Base-by-base conservation (phyloP, 2,113 vertebrate genomes). In the Poeciliopsis occidentalis region DNA sequence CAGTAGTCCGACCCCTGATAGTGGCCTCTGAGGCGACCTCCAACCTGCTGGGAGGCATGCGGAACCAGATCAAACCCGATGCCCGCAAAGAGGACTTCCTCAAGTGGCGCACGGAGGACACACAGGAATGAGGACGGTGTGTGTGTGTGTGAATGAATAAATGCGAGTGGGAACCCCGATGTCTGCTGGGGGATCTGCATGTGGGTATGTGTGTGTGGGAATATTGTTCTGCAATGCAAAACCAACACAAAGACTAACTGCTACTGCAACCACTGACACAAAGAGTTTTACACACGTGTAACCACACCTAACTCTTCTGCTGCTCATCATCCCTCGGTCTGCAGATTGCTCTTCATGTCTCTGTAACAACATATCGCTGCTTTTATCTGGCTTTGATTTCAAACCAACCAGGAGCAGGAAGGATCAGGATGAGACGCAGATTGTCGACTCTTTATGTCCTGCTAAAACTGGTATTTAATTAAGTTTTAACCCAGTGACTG, bases 1-100 rank as follows among this genome's bases (percentile, higher is more conserved):
- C 97, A 0, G 96, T 97, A 67, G 96, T 98, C 74, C 95, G 95
- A 87, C 97, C 97, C 0, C 92, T 97, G 65, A 97, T 98, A 19
- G 95, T 97, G 70, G 97, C 96, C 61, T 96, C 96, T 0, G 96
- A 97, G 84, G 97, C 97, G 73, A 97, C 97, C 0, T 97, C 97
- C 81, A 97, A 94, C 85, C 93, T 98, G 31, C 95, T 98, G 0
- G 97, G 97, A 2, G 96, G 97, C 30, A 98, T 97, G 96, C 88
- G 95, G 41, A 96, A 94, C 85, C 95, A 95, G 89, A 93, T 95
- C 76, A 88, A 91, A 85, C 94, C 94, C 0, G 95, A 95, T 0
- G 90, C 93, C 15, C 91, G 94, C 60, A 93, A 95, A 64, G 94
- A 95, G 57, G 94, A 95, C 81, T 86, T 90, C 75, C 91, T 95